phyloP scores from a whole-genome alignment of 1,140 invertebrate species.

The Musca vetustissima region DNA sequence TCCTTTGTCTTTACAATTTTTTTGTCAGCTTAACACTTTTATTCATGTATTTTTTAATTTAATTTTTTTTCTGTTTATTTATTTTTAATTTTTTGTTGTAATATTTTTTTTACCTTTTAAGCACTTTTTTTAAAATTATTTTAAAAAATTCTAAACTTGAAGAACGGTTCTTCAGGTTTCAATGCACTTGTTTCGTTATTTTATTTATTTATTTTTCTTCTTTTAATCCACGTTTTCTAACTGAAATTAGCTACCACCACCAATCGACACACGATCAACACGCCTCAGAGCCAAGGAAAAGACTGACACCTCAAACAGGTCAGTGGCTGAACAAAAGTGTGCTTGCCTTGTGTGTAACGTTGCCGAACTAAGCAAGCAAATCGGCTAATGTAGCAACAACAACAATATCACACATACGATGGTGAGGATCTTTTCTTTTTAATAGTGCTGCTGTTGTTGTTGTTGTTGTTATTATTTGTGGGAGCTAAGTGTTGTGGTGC shows the following conservation, averaged over 20 bases:
- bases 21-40: no score
- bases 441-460: not conserved
- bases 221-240: not conserved
- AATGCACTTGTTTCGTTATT: not conserved
- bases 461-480: not conserved
- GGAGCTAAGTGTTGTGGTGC: no score
- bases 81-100: no score
- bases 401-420: not conserved
- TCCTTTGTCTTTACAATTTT: no score
- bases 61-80: no score
- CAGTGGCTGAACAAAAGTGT: slow-evolving; percentile 17
- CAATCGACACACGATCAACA: slow-evolving; percentile 14
- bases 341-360: not conserved
- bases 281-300: slow-evolving; percentile 17
- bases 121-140: no score
- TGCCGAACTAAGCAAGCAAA: slow-evolving; percentile 8
- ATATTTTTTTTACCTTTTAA: no score
- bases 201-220: not conserved
- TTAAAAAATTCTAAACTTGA: not conserved
- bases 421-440: slow-evolving; percentile 5
- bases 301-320: slow-evolving; percentile 21
- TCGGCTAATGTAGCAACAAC: not conserved
- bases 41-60: no score
- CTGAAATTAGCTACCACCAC: not conserved
- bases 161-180: slow-evolving; percentile 4